Conservation (phyloP, 2,888 invertebrate species). For the Eristalis tenax region DNA sequence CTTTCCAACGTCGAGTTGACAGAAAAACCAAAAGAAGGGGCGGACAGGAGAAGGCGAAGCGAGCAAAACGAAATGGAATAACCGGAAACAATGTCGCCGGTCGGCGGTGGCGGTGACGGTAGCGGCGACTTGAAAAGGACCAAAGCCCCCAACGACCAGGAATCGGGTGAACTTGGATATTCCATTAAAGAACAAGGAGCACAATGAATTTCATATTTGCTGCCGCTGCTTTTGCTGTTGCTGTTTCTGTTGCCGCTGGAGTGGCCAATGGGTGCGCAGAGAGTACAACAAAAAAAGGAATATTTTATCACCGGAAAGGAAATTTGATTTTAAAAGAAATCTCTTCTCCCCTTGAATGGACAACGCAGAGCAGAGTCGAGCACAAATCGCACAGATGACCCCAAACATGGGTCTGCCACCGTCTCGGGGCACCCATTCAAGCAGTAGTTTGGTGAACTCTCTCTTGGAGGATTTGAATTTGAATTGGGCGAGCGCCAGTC, state of each 20-base stretch:
- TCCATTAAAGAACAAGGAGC: slow-evolving; percentile 14
- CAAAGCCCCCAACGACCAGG: neutral
- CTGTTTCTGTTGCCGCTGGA: neutral
- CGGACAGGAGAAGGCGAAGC: neutral
- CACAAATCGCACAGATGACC: neutral
- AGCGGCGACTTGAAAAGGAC: slow-evolving; percentile 7
- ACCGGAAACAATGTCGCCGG: slow-evolving; percentile 68
- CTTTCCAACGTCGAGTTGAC: slow-evolving; percentile 4
- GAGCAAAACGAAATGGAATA: slow-evolving; percentile 9
- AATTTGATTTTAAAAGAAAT: neutral
- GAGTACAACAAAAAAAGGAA: neutral
- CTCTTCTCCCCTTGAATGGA: neutral
- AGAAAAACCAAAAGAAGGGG: neutral
- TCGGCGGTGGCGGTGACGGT: neutral
- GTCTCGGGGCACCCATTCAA: neutral
- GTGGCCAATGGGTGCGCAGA: neutral
- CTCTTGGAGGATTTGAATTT: neutral
- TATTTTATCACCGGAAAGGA: neutral
- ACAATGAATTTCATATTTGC: slow-evolving; percentile 13
- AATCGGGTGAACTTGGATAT: slow-evolving; percentile 36
- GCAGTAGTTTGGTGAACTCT: neutral
- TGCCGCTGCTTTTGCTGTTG: neutral
- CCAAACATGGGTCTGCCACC: neutral
- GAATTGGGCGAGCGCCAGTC: neutral
- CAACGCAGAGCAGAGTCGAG: neutral